Percentiles rank a stretch among this genome's conserved stretches.
phyloP scores from a whole-genome alignment of 2,797 vertebrate species.

The Ptychadena robeensis region DNA sequence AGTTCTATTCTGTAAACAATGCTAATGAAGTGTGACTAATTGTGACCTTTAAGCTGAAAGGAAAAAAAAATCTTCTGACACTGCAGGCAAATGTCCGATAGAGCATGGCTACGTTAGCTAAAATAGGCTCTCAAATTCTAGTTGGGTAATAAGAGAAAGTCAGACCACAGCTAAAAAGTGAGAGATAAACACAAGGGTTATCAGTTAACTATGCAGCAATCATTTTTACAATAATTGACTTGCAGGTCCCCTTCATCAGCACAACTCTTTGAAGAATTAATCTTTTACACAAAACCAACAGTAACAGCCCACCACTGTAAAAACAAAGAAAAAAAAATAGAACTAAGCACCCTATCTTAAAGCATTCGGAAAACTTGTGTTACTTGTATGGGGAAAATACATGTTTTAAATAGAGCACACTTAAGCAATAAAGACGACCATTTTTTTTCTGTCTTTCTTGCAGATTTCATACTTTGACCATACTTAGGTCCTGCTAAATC shows the following conservation, averaged over 20 bases:
- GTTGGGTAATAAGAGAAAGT: slow-evolving; percentile 20
- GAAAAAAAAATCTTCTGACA: slow-evolving; percentile 68
- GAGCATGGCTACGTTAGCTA: background rate
- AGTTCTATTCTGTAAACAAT: slow-evolving; percentile 73
- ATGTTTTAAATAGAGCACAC: no score
- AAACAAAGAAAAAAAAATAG: no score
- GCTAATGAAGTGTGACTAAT: slow-evolving; percentile 74
- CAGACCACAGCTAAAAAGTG: background rate
- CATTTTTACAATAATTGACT: slow-evolving; percentile 20
- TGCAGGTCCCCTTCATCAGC: background rate
- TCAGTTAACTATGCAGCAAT: slow-evolving; percentile 8
- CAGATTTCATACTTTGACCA: no score
- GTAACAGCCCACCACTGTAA: background rate
- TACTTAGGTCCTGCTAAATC: no score
- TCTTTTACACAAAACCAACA: background rate
- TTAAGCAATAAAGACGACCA: no score
- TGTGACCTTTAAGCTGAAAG: slow-evolving; percentile 63
- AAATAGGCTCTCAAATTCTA: background rate
- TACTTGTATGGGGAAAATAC: background rate
- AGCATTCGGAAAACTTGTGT: no score
- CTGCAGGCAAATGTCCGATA: slow-evolving; percentile 62
- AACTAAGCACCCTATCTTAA: no score
- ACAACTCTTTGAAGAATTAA: background rate
- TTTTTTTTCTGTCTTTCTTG: no score
- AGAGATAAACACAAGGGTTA: slow-evolving; percentile 8